Base-by-base conservation (phyloP, 2,113 vertebrate species). In the Chascanopsetta lugubris region DNA sequence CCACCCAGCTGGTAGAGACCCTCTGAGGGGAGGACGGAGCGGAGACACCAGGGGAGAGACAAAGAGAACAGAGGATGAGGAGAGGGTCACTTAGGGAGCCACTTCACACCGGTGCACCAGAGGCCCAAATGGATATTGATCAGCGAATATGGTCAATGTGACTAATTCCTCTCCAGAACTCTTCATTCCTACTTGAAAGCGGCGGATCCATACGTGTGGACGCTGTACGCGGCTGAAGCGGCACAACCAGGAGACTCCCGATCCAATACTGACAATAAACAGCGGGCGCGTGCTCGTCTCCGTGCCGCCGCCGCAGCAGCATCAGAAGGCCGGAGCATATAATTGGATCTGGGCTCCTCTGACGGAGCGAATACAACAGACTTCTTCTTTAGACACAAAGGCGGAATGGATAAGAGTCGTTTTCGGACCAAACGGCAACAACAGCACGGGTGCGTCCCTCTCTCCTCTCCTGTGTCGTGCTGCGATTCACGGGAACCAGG, bases 1-100 rank as follows among this genome's bases (percentile, higher is more conserved):
- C 94, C 94, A 26, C 93, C 93, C 84, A 94, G 72, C 74, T 91
- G 92, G 79, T 94, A 97, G 46, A 98, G 85, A 55, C 93, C 85
- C 65, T 88, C 91, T 93, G 36, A 38, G 17, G 36, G 36, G 17
- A 49, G 7, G 25, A 49, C 15, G 8, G 25, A 27, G 12, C 49
- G 26, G 48, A 53, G 20, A 17, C 17, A 38, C 1, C 59, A 32
- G 15, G 42, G 8, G 10, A 47, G 17, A 2, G 46, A 38, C 1
- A 1, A 20, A 51, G n/a, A 64, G 30, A 61, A 17, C 53, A 46
- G 29, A 5, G 17, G 22, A 11, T 5, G 42, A 42, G 72, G 21
- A 69, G 48, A 71, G 27, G n/a, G 50, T 82, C 45, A 74, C 55
- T 51, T 53, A 13, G 43, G 66, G 30, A 77, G 57, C 36, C 60